Percentiles rank a stretch among this genome's conserved stretches.
Evolutionary conservation across 1,140 invertebrate genomes (phyloP).

Genomic region (Drosophila varians): DNA sequence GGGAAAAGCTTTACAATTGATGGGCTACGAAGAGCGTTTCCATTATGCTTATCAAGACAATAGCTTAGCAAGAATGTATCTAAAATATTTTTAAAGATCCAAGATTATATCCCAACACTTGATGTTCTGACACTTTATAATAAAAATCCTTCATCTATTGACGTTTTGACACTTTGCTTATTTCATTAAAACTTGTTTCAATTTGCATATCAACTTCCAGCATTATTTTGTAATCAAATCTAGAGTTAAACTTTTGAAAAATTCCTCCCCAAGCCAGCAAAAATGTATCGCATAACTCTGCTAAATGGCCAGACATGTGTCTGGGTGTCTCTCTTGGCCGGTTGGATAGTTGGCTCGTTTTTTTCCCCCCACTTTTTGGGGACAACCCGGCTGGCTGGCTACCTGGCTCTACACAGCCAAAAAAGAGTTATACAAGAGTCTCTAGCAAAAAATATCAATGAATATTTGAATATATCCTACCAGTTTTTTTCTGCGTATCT

Average conservation of each 20-base stretch:
- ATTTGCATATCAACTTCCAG: constrained; percentile 31
- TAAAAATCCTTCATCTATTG: too few relatives aligned
- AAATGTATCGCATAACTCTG: constrained; percentile 61
- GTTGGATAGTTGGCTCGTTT: constrained; percentile 23
- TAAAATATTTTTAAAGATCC: too few relatives aligned
- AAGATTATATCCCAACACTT: constrained; percentile 12
- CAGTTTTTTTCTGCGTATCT: neutral
- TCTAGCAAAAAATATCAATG: neutral
- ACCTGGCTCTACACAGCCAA: constrained; percentile 11
- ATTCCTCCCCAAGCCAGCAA: constrained; percentile 24
- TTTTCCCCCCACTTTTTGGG: constrained; percentile 11
- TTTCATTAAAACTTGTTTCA: constrained; percentile 29
- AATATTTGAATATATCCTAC: neutral
- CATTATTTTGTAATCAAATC: constrained; percentile 45
- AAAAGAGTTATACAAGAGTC: neutral
- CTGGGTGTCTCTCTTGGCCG: constrained; percentile 24
- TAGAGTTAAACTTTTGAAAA: constrained; percentile 36
- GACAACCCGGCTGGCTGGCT: constrained; percentile 31
- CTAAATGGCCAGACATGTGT: constrained; percentile 67
- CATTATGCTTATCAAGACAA: too few relatives aligned
- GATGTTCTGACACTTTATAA: constrained; percentile 38
- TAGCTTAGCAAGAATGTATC: too few relatives aligned
- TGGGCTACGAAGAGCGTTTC: too few relatives aligned
- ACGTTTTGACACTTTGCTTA: too few relatives aligned
- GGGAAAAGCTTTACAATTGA: constrained; percentile 17